Conservation (phyloP, 1,140 invertebrate species). For the Zelostemma sp. region DNA sequence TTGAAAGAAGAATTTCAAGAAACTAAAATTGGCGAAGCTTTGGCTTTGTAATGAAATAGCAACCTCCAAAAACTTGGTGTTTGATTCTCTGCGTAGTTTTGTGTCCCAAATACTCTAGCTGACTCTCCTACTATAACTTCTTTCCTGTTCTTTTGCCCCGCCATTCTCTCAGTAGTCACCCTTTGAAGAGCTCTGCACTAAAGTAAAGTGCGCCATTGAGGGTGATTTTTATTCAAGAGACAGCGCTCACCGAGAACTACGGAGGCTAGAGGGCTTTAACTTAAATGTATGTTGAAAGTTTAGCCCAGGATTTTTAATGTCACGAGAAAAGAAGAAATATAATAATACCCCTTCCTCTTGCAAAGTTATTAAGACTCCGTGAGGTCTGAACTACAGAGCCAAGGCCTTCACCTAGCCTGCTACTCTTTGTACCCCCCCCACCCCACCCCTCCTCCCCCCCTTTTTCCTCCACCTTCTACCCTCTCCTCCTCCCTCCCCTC, state of each 20-base stretch:
- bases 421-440: slow-evolving; percentile 11
- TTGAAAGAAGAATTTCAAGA: too few relatives aligned
- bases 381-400: slow-evolving; percentile 34
- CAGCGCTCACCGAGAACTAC: slow-evolving; percentile 54
- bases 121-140: slow-evolving; percentile 40
- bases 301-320: slow-evolving; percentile 65
- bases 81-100: slow-evolving; percentile 45
- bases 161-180: slow-evolving; percentile 45
- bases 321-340: slow-evolving; percentile 58
- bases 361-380: slow-evolving; percentile 60
- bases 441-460: slow-evolving; percentile 3
- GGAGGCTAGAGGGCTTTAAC: slow-evolving; percentile 58
- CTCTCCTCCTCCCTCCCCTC: too few relatives aligned
- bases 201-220: slow-evolving; percentile 66
- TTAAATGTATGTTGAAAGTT: slow-evolving; percentile 66
- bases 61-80: background rate
- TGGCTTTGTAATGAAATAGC: too few relatives aligned
- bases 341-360: slow-evolving; percentile 59
- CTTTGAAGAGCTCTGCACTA: slow-evolving; percentile 54
- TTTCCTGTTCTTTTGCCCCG: slow-evolving; percentile 44
- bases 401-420: slow-evolving; percentile 21
- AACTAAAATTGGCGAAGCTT: too few relatives aligned
- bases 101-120: slow-evolving; percentile 41
- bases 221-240: slow-evolving; percentile 69
- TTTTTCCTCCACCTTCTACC: too few relatives aligned